These are phyloP conservation scores for Venustoraphidia nigricollis DNA, from an alignment of 2,888 invertebrate species.

Conservation along the genomic window DNA sequence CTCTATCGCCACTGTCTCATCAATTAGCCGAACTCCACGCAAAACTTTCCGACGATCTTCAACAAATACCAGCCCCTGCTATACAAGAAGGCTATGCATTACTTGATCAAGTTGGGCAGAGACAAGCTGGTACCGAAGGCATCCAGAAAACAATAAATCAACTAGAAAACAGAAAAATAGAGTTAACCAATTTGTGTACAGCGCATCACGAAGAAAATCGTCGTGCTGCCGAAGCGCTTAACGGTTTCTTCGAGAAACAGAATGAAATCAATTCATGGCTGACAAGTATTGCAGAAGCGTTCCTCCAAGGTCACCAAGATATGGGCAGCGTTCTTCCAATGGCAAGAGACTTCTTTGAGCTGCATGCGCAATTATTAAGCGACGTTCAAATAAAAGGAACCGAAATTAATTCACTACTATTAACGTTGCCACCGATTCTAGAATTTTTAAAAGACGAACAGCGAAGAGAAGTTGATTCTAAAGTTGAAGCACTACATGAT, in stretches of 20 bases:
- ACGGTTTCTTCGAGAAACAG: conserved; percentile 50
- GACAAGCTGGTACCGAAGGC: conserved; percentile 48
- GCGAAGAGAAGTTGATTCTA: conserved; percentile 41
- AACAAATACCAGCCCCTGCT: conserved; percentile 48
- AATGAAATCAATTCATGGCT: conserved; percentile 60
- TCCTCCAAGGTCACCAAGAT: conserved; percentile 53
- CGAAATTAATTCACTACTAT: conserved; percentile 47
- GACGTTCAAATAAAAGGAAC: conserved; percentile 59
- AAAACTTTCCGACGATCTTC: conserved; percentile 46
- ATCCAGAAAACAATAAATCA: conserved; percentile 50
- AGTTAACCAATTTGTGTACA: conserved; percentile 43
- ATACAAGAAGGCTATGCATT: conserved; percentile 57
- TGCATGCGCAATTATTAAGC: conserved; percentile 55
- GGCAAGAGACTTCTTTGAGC: conserved; percentile 55
- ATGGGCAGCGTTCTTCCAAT: conserved; percentile 53
- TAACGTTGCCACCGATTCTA: conserved; percentile 43
- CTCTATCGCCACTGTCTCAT: conserved; percentile 45
- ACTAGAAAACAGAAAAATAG: conserved; percentile 56
- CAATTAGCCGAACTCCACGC: conserved; percentile 51
- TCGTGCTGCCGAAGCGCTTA: conserved; percentile 49
- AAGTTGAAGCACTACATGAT: conserved; percentile 43
- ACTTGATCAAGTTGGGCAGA: conserved; percentile 48
- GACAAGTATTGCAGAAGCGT: conserved; percentile 53
- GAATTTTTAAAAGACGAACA: conserved; percentile 49
- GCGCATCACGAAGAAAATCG: conserved; percentile 53